Evolutionary conservation across 2,888 invertebrate species (phyloP).

Genomic region (Andrena flavipes): DNA sequence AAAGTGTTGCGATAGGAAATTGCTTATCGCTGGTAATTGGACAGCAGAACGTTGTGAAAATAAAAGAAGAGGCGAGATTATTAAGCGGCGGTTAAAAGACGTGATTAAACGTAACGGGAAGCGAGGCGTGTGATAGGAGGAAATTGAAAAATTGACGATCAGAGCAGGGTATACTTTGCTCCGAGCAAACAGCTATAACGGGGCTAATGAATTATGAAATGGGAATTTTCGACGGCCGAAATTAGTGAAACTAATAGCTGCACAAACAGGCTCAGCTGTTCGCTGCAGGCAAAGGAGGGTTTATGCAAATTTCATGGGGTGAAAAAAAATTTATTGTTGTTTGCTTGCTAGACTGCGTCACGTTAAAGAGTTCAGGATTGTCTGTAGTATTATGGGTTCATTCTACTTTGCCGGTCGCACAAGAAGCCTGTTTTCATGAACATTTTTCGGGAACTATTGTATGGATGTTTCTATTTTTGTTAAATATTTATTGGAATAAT

Average conservation of each 20-base stretch:
- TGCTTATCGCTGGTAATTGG: conserved; percentile 52
- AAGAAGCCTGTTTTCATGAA: too few species aligned
- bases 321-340: not conserved
- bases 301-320: not conserved
- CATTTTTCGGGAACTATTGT: too few species aligned
- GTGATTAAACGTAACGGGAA: conserved; percentile 27
- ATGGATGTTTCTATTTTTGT: too few species aligned
- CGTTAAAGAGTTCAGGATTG: not conserved
- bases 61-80: not conserved
- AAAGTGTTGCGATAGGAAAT: conserved; percentile 52
- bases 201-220: conserved; percentile 21
- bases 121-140: not conserved
- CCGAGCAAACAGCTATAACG: conserved; percentile 21
- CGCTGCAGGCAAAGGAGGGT: not conserved
- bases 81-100: not conserved
- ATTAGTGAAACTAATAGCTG: conserved; percentile 19
- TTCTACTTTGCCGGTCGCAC: too few species aligned
- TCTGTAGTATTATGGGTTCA: too few species aligned
- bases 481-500: too few species aligned
- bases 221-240: conserved; percentile 3
- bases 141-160: conserved; percentile 27
- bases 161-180: too few species aligned
- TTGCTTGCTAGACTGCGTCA: not conserved
- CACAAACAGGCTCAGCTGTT: not conserved
- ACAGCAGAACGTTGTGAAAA: conserved; percentile 23